Conservation (phyloP, 2,113 vertebrate genomes). For the Anguilla japonica region DNA sequence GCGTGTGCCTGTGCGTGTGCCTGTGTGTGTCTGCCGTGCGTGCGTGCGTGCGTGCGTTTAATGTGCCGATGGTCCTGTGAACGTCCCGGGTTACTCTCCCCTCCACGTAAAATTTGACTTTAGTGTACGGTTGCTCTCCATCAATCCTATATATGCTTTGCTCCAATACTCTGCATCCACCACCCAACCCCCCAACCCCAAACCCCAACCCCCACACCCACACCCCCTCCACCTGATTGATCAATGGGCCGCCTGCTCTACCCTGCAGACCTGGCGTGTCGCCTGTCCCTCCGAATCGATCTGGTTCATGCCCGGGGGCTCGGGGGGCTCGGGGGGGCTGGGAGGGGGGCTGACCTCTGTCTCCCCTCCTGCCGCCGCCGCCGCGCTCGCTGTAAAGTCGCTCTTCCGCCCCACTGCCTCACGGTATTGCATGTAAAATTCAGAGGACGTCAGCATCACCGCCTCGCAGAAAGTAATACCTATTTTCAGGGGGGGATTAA, state of each 20-base stretch:
- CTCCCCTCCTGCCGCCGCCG: constrained; percentile 48
- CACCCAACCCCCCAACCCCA: constrained; percentile 59
- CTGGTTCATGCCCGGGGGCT: constrained; percentile 49
- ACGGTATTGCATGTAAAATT: neutral
- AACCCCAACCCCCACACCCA: neutral
- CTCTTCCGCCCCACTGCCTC: constrained; percentile 28
- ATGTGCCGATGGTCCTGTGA: neutral
- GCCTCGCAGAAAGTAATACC: neutral
- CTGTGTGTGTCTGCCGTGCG: too few relatives aligned
- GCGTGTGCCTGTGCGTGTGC: too few relatives aligned
- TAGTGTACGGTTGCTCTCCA: constrained; percentile 11
- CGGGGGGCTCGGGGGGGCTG: constrained; percentile 14
- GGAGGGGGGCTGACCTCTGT: constrained; percentile 51
- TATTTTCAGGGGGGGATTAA: neutral
- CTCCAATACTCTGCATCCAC: neutral
- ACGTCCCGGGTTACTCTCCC: neutral
- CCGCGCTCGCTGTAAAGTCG: constrained; percentile 55
- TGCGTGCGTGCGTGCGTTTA: neutral
- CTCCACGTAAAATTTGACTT: neutral
- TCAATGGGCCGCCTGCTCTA: constrained; percentile 67
- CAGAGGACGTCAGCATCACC: neutral
- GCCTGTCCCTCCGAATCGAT: constrained; percentile 70
- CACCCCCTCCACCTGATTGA: constrained; percentile 63
- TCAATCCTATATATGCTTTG: neutral
- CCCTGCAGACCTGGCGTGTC: constrained; percentile 32